Conservation (phyloP, 2,797 vertebrate species). For the Falco peregrinus region DNA sequence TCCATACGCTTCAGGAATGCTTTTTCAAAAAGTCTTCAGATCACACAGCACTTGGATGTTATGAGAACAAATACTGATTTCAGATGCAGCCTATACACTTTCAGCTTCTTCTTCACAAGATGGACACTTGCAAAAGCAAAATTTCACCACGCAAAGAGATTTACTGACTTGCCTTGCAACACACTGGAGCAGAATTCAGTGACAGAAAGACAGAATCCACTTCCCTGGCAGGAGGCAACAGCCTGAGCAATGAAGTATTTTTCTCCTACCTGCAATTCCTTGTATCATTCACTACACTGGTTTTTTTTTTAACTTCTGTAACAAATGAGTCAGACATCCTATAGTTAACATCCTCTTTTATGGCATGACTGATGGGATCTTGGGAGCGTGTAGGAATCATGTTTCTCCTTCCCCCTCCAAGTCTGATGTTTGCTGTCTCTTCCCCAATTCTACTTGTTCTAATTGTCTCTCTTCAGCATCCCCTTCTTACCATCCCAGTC, state of each 20-base stretch:
- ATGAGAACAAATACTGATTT: neutral
- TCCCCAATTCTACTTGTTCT: neutral
- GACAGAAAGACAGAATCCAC: neutral
- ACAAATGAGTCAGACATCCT: neutral
- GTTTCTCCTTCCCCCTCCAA: neutral
- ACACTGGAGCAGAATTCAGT: neutral
- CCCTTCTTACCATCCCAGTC: neutral
- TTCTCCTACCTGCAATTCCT: neutral
- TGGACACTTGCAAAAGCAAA: neutral
- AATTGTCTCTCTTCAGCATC: neutral
- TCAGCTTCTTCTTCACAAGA: neutral
- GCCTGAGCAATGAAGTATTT: neutral
- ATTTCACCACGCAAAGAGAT: neutral
- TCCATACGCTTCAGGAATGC: neutral
- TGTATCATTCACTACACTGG: neutral
- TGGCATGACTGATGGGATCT: neutral
- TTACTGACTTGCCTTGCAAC: neutral
- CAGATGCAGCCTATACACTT: neutral
- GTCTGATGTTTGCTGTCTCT: neutral
- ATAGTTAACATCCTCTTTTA: neutral
- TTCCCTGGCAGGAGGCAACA: neutral
- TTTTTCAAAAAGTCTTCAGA: neutral
- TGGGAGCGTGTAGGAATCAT: rapidly evolving
- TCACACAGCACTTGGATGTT: neutral
- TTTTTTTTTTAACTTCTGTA: neutral